Percentiles rank a stretch among this genome's conserved stretches.
Evolutionary conservation across 2,888 invertebrate species (phyloP).

Genomic region (Lapara coniferarum): DNA sequence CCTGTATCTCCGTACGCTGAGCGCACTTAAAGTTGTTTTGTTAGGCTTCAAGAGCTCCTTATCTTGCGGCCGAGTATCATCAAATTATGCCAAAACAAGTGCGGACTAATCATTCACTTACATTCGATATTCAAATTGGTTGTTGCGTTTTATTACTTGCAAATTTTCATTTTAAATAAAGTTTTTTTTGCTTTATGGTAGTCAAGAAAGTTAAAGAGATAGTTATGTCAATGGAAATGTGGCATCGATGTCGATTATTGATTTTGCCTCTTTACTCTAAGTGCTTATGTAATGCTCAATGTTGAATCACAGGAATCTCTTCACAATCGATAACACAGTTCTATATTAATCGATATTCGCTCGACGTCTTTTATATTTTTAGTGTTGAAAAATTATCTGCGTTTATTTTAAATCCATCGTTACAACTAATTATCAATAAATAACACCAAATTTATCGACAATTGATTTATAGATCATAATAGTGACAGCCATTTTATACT

Average conservation of each 20-base stretch:
- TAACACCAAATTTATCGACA: neutral
- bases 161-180: no score
- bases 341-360: slow-evolving; percentile 49
- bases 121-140: neutral
- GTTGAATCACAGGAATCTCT: slow-evolving; percentile 31
- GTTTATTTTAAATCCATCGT: no score
- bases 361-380: slow-evolving; percentile 46
- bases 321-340: slow-evolving; percentile 28
- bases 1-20: neutral
- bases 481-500: neutral
- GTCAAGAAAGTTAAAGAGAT: no score
- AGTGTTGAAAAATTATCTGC: no score
- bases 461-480: slow-evolving; percentile 6
- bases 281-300: neutral
- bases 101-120: slow-evolving; percentile 6
- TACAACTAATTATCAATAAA: neutral
- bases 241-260: neutral
- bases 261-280: neutral
- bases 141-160: no score
- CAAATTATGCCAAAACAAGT: slow-evolving; percentile 31
- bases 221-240: no score
- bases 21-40: slow-evolving; percentile 10
- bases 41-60: slow-evolving; percentile 6
- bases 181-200: no score
- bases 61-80: neutral